phyloP scores from a whole-genome alignment of 2,113 vertebrate species.

The Oxygymnocypris stewartii region DNA sequence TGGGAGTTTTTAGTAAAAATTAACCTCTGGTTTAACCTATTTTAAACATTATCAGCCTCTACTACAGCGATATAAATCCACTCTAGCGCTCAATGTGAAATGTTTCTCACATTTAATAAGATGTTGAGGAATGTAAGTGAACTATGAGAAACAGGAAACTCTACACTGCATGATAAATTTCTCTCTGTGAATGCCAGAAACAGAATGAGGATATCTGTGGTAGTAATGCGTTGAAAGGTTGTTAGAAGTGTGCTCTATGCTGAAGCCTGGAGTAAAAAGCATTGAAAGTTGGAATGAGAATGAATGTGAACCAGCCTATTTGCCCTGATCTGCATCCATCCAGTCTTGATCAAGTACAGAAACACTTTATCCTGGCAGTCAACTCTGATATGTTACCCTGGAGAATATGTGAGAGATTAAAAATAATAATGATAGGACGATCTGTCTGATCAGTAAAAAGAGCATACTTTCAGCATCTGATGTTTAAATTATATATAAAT shows the following conservation, averaged over 20 bases:
- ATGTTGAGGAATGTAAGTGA: constrained; percentile 43
- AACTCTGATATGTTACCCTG: not conserved
- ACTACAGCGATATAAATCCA: not conserved
- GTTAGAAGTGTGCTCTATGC: constrained; percentile 38
- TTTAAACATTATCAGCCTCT: constrained; percentile 5
- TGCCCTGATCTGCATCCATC: not conserved
- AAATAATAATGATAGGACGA: not conserved
- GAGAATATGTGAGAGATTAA: not conserved
- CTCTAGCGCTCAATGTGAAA: not conserved
- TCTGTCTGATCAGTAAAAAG: not conserved
- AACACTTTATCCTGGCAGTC: not conserved
- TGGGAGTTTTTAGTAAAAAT: not conserved
- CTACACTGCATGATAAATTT: constrained; percentile 54
- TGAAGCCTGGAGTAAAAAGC: constrained; percentile 17
- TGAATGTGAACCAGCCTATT: not conserved
- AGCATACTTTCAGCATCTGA: not conserved
- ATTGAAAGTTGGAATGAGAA: not conserved
- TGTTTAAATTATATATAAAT: not conserved
- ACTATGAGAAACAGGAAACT: constrained; percentile 61
- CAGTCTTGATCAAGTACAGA: constrained; percentile 5
- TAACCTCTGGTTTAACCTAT: not conserved
- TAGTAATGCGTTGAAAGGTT: constrained; percentile 57
- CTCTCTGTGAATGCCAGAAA: constrained; percentile 39
- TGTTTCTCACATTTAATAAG: constrained; percentile 2
- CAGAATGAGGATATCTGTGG: constrained; percentile 36